Evolutionary conservation across 2,113 vertebrate genomes (phyloP).

Genomic region (Azemiops feae): DNA sequence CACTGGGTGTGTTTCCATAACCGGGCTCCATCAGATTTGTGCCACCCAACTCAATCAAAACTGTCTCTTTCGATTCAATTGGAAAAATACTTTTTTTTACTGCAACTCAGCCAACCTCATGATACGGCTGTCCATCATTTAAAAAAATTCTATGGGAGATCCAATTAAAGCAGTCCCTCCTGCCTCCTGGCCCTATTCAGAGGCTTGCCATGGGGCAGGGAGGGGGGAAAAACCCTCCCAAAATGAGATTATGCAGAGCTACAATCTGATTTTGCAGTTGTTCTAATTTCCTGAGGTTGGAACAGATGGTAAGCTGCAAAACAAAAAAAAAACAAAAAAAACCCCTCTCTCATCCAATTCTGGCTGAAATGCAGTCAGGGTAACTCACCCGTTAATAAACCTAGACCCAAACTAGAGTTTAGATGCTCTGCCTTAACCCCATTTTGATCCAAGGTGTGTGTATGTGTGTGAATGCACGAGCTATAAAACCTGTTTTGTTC

Average conservation of each 20-base stretch:
- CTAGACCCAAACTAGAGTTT: neutral
- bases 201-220: neutral
- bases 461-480: neutral
- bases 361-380: neutral
- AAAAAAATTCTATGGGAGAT: neutral
- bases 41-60: neutral
- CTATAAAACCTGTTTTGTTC: neutral
- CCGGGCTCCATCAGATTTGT: neutral
- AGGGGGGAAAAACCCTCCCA: neutral
- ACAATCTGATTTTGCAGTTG: neutral
- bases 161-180: neutral
- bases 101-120: neutral
- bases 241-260: neutral
- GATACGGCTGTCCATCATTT: neutral
- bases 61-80: too few species aligned
- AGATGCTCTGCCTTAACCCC: neutral
- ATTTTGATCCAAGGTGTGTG: neutral
- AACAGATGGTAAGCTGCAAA: neutral
- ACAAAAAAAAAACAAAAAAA: neutral
- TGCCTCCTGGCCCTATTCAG: neutral
- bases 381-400: neutral
- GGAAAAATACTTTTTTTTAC: neutral
- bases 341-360: neutral
- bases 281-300: neutral
- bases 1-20: neutral